Conservation (phyloP, 2,797 vertebrate genomes). For the Myotis planiceps region DNA sequence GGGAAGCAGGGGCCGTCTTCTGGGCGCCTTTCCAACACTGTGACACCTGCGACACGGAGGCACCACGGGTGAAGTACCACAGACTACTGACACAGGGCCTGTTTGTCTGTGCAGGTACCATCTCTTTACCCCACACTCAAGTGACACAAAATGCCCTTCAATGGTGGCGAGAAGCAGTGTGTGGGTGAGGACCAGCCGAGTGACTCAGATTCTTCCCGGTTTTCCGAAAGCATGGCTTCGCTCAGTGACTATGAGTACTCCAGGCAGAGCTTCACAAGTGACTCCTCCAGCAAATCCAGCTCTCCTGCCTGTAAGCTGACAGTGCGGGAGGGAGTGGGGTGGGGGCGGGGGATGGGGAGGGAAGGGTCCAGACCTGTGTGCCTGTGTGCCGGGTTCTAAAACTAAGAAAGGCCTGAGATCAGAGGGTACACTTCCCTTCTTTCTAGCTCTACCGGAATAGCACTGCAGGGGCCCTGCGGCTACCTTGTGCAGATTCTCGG, state of each 20-base stretch:
- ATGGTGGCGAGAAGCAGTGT: constrained; percentile 88
- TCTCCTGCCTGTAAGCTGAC: constrained; percentile 93
- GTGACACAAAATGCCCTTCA: constrained; percentile 92
- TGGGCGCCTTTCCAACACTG: not conserved
- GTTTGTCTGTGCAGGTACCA: constrained; percentile 77
- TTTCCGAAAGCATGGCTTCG: constrained; percentile 91
- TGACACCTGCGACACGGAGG: not conserved
- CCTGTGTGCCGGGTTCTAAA: not conserved
- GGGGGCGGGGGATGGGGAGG: accelerated
- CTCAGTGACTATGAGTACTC: constrained; percentile 92
- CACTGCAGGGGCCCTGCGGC: not conserved
- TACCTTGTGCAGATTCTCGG: not conserved
- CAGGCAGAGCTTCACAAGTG: constrained; percentile 94
- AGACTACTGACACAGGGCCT: not conserved
- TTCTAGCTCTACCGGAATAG: not conserved
- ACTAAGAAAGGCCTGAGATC: not conserved
- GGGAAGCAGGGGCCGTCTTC: not conserved
- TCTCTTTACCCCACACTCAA: constrained; percentile 62
- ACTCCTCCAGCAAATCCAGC: constrained; percentile 94
- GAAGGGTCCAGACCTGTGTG: not conserved
- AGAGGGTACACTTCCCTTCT: not conserved
- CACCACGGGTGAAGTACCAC: accelerated
- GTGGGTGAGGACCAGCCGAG: constrained; percentile 91
- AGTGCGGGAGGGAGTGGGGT: not conserved
- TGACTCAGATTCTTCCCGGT: constrained; percentile 91